These are phyloP conservation scores for Centruroides vittatus DNA, from an alignment of 1,140 invertebrate genomes.

Conservation along the genomic window DNA sequence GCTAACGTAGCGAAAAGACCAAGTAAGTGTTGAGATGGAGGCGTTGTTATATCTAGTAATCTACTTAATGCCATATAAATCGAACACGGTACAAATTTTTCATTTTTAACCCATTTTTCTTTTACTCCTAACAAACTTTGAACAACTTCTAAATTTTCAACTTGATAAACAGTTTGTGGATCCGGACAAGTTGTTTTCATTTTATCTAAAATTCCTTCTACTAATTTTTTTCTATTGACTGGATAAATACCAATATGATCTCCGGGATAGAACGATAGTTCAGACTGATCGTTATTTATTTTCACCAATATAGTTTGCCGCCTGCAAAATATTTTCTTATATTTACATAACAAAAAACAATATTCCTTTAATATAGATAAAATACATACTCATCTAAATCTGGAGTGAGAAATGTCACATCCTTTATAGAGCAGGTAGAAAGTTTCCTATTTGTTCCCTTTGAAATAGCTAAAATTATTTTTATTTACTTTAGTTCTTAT, in stretches of 20 bases:
- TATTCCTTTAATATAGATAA: conserved; percentile 3
- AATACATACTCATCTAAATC: conserved; percentile 28
- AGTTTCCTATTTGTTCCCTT: conserved; percentile 48
- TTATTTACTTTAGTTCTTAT: too few relatives aligned
- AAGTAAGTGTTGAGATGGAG: conserved; percentile 72
- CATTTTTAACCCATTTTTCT: conserved; percentile 66
- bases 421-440: conserved; percentile 41
- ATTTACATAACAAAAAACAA: too few relatives aligned
- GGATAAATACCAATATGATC: conserved; percentile 89
- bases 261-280: conserved; percentile 58
- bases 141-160: too few relatives aligned
- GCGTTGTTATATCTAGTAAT: conserved; percentile 83
- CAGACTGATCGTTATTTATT: conserved; percentile 21
- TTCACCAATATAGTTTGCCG: conserved; percentile 48
- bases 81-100: conserved; percentile 44
- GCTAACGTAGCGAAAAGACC: conserved; percentile 67
- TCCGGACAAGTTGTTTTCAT: too few relatives aligned
- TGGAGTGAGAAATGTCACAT: conserved; percentile 32
- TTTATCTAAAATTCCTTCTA: conserved; percentile 53
- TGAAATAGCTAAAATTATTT: conserved; percentile 28
- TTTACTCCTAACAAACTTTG: conserved; percentile 27
- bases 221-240: conserved; percentile 58
- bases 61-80: conserved; percentile 59
- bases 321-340: conserved; percentile 20
- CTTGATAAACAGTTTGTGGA: too few relatives aligned